Conservation (phyloP, 2,113 vertebrate species). For the Acanthisitta chloris region DNA sequence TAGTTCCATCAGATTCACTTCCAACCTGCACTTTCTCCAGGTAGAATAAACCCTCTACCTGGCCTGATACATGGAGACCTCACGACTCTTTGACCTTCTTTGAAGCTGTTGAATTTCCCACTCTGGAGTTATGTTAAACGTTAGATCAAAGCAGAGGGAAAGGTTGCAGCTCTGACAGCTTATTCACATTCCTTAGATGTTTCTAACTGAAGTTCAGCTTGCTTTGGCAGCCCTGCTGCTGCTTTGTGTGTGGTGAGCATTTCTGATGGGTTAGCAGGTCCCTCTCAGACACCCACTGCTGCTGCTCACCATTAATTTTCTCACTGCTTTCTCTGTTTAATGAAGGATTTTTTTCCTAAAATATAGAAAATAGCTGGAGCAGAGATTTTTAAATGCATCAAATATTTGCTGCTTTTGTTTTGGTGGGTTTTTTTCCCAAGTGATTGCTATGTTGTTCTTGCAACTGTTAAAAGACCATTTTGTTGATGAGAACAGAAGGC, state of each 20-base stretch:
- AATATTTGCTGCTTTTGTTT: slow-evolving; percentile 9
- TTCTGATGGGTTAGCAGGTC: background rate
- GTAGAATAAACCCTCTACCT: background rate
- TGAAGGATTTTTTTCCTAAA: background rate
- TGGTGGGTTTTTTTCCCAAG: background rate
- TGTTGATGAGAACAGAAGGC: slow-evolving; percentile 36
- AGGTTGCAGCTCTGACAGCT: background rate
- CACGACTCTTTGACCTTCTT: background rate
- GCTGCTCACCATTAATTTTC: background rate
- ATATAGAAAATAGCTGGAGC: background rate
- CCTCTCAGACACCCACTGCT: background rate
- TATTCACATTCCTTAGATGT: slow-evolving; percentile 31
- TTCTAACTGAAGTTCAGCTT: slow-evolving; percentile 33
- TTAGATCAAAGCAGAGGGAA: slow-evolving; percentile 37
- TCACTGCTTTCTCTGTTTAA: background rate
- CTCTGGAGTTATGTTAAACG: background rate
- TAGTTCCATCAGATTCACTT: background rate
- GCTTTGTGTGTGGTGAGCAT: background rate
- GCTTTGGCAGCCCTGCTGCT: background rate
- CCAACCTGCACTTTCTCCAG: background rate
- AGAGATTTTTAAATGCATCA: slow-evolving; percentile 5
- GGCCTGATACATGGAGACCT: background rate
- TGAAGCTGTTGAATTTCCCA: background rate
- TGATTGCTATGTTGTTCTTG: slow-evolving; percentile 44
- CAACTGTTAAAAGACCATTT: slow-evolving; percentile 26